These are phyloP conservation scores for Ptilorrhoa leucosticta DNA, from an alignment of 2,113 vertebrate genomes.

Conservation along the genomic window DNA sequence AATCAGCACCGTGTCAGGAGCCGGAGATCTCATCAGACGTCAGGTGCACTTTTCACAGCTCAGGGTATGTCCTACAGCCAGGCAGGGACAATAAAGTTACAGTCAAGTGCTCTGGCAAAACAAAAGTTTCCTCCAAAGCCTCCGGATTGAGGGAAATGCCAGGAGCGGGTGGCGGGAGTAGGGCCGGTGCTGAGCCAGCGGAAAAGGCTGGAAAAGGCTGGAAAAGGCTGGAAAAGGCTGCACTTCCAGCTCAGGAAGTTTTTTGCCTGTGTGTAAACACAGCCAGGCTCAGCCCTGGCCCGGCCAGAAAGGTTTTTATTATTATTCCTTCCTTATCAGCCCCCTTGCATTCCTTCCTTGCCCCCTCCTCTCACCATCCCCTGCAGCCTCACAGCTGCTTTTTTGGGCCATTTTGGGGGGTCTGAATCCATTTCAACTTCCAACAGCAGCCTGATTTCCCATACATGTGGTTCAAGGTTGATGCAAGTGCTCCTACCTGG, in stretches of 20 bases:
- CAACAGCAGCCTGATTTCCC: background rate
- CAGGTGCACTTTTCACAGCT: conserved; percentile 3
- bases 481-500: background rate
- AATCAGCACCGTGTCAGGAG: fast-evolving
- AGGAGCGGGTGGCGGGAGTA: background rate
- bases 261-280: conserved; percentile 38
- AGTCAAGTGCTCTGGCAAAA: background rate
- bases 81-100: background rate
- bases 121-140: background rate
- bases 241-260: conserved; percentile 50
- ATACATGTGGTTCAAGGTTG: fast-evolving
- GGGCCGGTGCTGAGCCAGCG: background rate
- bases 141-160: background rate
- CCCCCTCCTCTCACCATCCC: background rate
- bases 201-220: background rate
- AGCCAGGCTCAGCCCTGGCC: background rate
- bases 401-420: background rate
- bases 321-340: conserved; percentile 62
- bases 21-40: background rate
- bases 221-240: background rate
- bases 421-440: background rate
- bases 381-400: background rate
- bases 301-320: background rate
- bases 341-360: conserved; percentile 27
- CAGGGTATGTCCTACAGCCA: background rate